Evolutionary conservation across 2,888 invertebrate species (phyloP).

Genomic region (Masnerella sp.): DNA sequence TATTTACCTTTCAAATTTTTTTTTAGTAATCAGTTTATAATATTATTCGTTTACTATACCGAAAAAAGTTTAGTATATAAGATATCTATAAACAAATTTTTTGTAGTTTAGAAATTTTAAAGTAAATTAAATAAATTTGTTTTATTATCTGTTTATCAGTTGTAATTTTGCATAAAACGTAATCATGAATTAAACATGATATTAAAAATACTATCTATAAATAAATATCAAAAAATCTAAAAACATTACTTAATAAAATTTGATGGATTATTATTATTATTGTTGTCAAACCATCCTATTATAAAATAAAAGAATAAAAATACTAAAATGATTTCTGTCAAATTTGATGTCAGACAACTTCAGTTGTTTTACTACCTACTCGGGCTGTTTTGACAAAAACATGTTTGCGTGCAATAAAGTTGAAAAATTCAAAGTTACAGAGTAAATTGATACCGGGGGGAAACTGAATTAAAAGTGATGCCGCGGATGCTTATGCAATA

Average conservation of each 20-base stretch:
- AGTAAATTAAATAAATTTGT: no score
- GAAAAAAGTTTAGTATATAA: not conserved
- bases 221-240: no score
- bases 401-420: not conserved
- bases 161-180: no score
- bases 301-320: no score
- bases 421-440: conserved; percentile 18
- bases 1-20: conserved; percentile 23
- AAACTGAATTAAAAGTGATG: conserved; percentile 21
- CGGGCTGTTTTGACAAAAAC: not conserved
- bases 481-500: conserved; percentile 32
- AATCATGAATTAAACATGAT: no score
- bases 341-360: conserved; percentile 4
- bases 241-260: no score
- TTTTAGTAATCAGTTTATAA: not conserved
- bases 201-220: no score
- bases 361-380: not conserved
- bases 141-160: no score
- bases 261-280: no score
- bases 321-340: no score
- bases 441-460: conserved; percentile 21
- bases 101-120: not conserved
- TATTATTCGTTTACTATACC: not conserved
- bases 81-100: not conserved
- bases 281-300: no score